phyloP scores from a whole-genome alignment of 2,113 vertebrate genomes.

The Leptocoma aspasia region DNA sequence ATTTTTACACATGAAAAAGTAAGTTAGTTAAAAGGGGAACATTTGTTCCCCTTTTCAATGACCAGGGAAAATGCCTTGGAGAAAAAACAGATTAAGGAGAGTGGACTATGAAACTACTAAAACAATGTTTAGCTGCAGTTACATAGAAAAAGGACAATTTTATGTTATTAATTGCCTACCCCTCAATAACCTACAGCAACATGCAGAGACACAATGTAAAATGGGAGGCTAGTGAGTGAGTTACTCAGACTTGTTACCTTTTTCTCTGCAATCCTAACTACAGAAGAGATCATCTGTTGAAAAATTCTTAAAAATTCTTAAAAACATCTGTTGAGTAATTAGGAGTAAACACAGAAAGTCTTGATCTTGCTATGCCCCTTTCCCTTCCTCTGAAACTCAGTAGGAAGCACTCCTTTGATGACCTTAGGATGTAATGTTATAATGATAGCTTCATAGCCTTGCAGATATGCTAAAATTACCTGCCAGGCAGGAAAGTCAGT shows the following conservation, averaged over 20 bases:
- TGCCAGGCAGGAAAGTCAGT: background rate
- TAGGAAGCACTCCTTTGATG: background rate
- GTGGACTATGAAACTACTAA: background rate
- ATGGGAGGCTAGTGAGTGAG: background rate
- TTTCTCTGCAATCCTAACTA: background rate
- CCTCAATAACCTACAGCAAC: background rate
- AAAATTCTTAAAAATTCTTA: too few relatives aligned
- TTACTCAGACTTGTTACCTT: background rate
- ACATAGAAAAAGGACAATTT: background rate
- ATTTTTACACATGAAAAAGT: accelerated
- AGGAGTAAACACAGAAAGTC: background rate
- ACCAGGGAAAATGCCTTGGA: background rate
- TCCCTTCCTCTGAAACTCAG: background rate
- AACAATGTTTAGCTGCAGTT: background rate
- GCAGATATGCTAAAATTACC: background rate
- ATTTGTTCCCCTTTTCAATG: background rate
- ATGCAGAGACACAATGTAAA: background rate
- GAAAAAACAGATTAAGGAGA: background rate
- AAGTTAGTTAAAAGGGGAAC: too few relatives aligned
- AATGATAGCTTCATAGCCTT: background rate
- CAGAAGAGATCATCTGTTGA: background rate
- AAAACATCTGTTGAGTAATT: too few relatives aligned
- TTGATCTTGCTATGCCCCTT: background rate
- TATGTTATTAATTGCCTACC: background rate
- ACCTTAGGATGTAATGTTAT: background rate